Conservation (phyloP, 2,797 vertebrate genomes). For the Hirundo rustica region DNA sequence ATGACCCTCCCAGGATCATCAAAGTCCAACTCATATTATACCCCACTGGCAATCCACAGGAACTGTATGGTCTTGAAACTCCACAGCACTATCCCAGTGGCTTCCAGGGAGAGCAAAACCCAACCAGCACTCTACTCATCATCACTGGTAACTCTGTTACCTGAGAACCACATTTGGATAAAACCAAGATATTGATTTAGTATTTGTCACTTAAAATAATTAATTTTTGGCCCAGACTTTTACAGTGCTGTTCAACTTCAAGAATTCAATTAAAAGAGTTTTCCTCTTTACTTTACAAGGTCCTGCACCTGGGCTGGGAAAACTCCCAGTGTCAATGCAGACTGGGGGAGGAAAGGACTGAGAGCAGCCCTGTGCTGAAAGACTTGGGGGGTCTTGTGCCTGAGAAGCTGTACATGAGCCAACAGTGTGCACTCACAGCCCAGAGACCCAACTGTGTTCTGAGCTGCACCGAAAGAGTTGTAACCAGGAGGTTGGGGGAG, state of each 20-base stretch:
- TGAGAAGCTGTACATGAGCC: not conserved
- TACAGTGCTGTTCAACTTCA: not conserved
- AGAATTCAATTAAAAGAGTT: not conserved
- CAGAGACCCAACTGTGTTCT: not conserved
- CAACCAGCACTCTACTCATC: accelerated
- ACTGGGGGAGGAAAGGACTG: not conserved
- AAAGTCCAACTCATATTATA: not conserved
- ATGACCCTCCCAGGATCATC: not conserved
- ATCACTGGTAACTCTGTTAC: not conserved
- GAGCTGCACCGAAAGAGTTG: not conserved
- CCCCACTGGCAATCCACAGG: not conserved
- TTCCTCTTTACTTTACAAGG: not conserved
- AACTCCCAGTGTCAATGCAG: not conserved
- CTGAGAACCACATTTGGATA: not conserved
- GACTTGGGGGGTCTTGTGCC: not conserved
- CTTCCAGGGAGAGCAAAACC: not conserved
- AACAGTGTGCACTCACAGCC: not conserved
- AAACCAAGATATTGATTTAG: not conserved
- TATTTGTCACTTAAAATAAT: not conserved
- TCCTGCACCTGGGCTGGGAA: not conserved
- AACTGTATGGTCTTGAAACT: not conserved
- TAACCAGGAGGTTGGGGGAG: not conserved
- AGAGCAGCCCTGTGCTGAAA: not conserved
- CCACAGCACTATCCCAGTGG: not conserved
- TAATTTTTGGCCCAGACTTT: not conserved